Percentiles rank a stretch among this genome's conserved stretches.
These are phyloP conservation scores for Labeo calbasu DNA, from an alignment of 2,797 vertebrate genomes.

Conservation along the genomic window DNA sequence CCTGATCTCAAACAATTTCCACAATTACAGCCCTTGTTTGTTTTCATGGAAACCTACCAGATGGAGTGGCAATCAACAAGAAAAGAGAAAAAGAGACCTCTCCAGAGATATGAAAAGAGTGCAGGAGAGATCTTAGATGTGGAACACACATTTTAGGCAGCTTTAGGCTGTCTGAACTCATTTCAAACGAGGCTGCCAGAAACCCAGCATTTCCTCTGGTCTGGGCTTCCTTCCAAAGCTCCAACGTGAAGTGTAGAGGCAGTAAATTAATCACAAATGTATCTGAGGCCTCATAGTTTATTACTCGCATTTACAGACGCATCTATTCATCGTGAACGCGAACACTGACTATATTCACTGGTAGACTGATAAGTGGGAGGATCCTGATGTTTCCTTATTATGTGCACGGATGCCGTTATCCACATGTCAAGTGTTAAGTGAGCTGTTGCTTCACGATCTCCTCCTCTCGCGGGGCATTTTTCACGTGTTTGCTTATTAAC, in stretches of 20 bases:
- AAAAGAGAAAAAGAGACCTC: constrained; percentile 53
- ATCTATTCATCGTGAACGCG: constrained; percentile 58
- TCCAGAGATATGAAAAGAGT: constrained; percentile 56
- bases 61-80: constrained; percentile 64
- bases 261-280: constrained; percentile 69
- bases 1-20: constrained; percentile 68
- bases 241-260: constrained; percentile 63
- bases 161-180: constrained; percentile 72
- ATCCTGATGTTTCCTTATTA: constrained; percentile 52
- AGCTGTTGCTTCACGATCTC: constrained; percentile 47
- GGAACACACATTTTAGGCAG: constrained; percentile 72
- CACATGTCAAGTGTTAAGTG: constrained; percentile 58
- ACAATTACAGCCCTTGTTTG: constrained; percentile 79
- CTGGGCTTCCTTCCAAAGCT: constrained; percentile 66
- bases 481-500: constrained; percentile 38
- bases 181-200: constrained; percentile 64
- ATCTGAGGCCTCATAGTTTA: constrained; percentile 63
- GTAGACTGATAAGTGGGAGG: constrained; percentile 53
- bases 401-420: constrained; percentile 57
- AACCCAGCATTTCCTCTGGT: constrained; percentile 65
- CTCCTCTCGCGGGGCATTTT: constrained; percentile 35
- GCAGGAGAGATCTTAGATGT: constrained; percentile 65
- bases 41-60: constrained; percentile 77
- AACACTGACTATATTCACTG: constrained; percentile 52
- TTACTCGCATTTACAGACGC: constrained; percentile 58